Evolutionary conservation across 53 echinoderm and acorn worm genomes (phyloP).

Genomic region (Temnopleurus reevesii): DNA sequence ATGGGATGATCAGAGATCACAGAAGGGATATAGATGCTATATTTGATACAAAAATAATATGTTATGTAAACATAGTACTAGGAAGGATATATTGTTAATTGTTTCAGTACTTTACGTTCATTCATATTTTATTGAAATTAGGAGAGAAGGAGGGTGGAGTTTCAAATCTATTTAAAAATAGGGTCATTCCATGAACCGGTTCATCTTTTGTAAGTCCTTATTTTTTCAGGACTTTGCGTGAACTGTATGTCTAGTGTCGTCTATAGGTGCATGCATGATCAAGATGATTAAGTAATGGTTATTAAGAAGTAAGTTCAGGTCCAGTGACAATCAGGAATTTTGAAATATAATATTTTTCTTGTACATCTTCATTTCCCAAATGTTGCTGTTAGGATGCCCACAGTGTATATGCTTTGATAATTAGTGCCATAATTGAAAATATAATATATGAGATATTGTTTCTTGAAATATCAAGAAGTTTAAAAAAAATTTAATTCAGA

Average conservation of each 20-base stretch:
- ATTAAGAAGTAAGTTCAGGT: too few relatives aligned
- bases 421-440: too few relatives aligned
- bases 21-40: constrained; percentile 55
- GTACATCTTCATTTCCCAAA: too few relatives aligned
- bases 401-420: too few relatives aligned
- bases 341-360: too few relatives aligned
- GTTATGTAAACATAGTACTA: neutral
- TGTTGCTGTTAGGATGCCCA: too few relatives aligned
- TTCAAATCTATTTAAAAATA: neutral
- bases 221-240: neutral
- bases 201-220: neutral
- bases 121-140: too few relatives aligned
- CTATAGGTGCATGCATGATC: neutral
- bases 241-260: neutral
- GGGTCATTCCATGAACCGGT: neutral
- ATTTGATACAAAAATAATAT: constrained; percentile 1
- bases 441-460: too few relatives aligned
- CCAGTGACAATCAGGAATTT: too few relatives aligned
- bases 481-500: too few relatives aligned
- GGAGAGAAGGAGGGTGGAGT: neutral
- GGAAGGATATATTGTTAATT: neutral
- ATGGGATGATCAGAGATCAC: constrained; percentile 83
- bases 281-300: too few relatives aligned
- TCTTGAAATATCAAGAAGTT: too few relatives aligned
- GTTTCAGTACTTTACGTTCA: neutral